Evolutionary conservation across 2,888 invertebrate species (phyloP).

Genomic region (Drosophila setosimentum): DNA sequence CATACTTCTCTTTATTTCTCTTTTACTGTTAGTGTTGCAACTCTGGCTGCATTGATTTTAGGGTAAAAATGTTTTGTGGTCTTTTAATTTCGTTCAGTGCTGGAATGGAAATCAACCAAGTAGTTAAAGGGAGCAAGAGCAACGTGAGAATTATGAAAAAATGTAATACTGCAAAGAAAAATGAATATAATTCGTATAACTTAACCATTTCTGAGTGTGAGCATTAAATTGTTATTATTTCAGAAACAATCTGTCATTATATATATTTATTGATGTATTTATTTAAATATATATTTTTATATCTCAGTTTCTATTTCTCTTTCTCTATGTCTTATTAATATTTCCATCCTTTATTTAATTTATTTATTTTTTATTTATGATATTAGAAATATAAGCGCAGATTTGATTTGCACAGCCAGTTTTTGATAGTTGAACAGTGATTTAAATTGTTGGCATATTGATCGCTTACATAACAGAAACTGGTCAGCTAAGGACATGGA

Average conservation of each 20-base stretch:
- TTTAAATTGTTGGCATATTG: background rate
- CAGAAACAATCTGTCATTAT: background rate
- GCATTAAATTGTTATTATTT: background rate
- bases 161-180: background rate
- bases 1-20: constrained; percentile 24
- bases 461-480: constrained; percentile 32
- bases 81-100: background rate
- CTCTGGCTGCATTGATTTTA: constrained; percentile 32
- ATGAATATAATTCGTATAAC: background rate
- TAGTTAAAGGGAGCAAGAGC: background rate
- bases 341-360: background rate
- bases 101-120: background rate
- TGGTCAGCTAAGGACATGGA: background rate
- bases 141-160: background rate
- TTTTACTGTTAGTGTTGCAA: background rate
- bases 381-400: too few species aligned
- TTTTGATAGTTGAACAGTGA: background rate
- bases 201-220: background rate
- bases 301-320: fast-evolving
- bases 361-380: background rate
- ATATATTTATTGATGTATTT: background rate
- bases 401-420: too few species aligned
- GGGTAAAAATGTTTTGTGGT: constrained; percentile 15
- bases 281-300: background rate
- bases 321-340: background rate